Percentiles rank a stretch among this genome's conserved stretches.
Evolutionary conservation across 1,140 invertebrate species (phyloP).

Genomic region (Brachionus calyciflorus): DNA sequence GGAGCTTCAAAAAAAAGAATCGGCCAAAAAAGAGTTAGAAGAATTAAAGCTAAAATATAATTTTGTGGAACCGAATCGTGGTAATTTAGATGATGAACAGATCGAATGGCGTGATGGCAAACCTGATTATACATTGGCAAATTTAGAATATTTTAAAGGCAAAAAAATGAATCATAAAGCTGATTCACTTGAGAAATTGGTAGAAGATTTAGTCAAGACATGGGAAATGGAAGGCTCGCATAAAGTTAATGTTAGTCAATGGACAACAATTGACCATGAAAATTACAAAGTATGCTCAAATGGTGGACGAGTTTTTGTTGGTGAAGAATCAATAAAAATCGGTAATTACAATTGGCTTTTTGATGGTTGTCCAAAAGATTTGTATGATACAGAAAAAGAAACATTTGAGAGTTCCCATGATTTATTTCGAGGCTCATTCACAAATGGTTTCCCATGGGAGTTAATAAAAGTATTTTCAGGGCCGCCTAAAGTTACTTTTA

Average conservation of each 20-base stretch:
- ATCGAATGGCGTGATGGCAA: slow-evolving; percentile 47
- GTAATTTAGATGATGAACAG: neutral
- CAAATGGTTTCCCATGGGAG: slow-evolving; percentile 51
- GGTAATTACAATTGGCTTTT: slow-evolving; percentile 51
- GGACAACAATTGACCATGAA: slow-evolving; percentile 48
- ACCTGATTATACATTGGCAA: slow-evolving; percentile 48
- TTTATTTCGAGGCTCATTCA: slow-evolving; percentile 48
- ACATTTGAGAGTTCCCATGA: slow-evolving; percentile 48
- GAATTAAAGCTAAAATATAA: neutral
- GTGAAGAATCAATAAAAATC: slow-evolving; percentile 47
- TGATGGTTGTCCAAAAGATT: slow-evolving; percentile 36
- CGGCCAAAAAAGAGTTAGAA: too few relatives aligned
- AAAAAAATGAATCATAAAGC: slow-evolving; percentile 48
- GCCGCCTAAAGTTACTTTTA: slow-evolving; percentile 50
- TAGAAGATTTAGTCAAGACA: slow-evolving; percentile 50
- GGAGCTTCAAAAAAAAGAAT: too few relatives aligned
- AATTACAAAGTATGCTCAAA: slow-evolving; percentile 47
- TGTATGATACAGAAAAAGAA: slow-evolving; percentile 47
- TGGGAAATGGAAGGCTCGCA: slow-evolving; percentile 50
- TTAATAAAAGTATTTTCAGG: slow-evolving; percentile 50
- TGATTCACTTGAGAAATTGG: slow-evolving; percentile 49
- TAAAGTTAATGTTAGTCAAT: slow-evolving; percentile 48
- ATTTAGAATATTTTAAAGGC: slow-evolving; percentile 48
- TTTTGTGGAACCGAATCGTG: neutral
- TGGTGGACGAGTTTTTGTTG: slow-evolving; percentile 47